These are phyloP conservation scores for Adineta ricciae DNA, from an alignment of 2,888 invertebrate genomes.

Conservation along the genomic window DNA sequence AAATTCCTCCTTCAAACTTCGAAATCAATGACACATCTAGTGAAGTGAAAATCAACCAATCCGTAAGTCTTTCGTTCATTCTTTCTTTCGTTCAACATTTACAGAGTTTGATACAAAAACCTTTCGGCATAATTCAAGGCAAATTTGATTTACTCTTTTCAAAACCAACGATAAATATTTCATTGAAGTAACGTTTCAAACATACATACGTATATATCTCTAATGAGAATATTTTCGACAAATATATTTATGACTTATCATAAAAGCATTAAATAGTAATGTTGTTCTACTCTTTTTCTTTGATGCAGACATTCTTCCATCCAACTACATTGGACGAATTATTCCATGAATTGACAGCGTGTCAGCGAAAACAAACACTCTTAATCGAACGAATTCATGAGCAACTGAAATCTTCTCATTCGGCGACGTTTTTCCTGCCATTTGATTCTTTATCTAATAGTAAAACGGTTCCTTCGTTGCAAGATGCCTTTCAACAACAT, in stretches of 20 bases:
- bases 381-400: not conserved
- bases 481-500: not conserved
- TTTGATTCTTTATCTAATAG: not conserved
- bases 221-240: not conserved
- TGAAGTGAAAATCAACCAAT: not conserved
- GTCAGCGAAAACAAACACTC: not conserved
- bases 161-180: no score
- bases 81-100: no score
- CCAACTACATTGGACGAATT: not conserved
- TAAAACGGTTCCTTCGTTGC: not conserved
- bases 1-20: no score
- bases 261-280: not conserved
- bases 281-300: not conserved
- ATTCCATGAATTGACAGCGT: not conserved
- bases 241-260: not conserved
- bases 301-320: not conserved
- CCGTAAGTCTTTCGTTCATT: not conserved
- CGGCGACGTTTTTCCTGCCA: not conserved
- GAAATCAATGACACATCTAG: not conserved
- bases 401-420: not conserved
- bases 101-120: no score
- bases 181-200: no score
- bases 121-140: no score
- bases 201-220: not conserved
- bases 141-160: no score